These are phyloP conservation scores for Sinocyclocheilus grahami DNA, from an alignment of 2,113 vertebrate species.

Conservation along the genomic window DNA sequence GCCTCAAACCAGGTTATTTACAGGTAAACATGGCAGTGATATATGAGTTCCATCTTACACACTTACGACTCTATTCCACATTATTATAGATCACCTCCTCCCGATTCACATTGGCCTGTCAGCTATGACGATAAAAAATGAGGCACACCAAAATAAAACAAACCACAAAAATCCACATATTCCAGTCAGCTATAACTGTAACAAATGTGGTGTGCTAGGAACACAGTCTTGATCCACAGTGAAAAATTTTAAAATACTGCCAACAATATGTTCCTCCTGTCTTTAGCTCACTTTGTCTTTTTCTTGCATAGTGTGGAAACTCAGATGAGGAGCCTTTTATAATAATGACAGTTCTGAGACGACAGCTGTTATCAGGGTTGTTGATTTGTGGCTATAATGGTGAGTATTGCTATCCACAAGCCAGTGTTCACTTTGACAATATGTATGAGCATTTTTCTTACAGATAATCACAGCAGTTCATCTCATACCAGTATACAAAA, in stretches of 20 bases:
- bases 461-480: conserved; percentile 6
- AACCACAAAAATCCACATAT: conserved; percentile 30
- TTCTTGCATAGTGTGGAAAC: not conserved
- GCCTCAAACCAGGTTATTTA: conserved; percentile 61
- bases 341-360: conserved; percentile 31
- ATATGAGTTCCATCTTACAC: conserved; percentile 58
- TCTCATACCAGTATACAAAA: not conserved
- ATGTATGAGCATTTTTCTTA: not conserved
- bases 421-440: not conserved
- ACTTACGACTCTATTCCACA: conserved; percentile 55
- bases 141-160: conserved; percentile 35
- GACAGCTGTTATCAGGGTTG: conserved; percentile 15
- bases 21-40: conserved; percentile 61
- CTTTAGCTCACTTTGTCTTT: conserved; percentile 20
- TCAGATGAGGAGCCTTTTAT: not conserved
- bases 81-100: conserved; percentile 53
- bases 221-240: conserved; percentile 11
- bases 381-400: conserved; percentile 23
- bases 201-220: conserved; percentile 29
- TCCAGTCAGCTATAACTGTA: conserved; percentile 36
- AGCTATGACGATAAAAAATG: conserved; percentile 49
- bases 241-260: conserved; percentile 40
- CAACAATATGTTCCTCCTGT: conserved; percentile 18
- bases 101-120: conserved; percentile 52
- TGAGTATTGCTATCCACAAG: not conserved